Evolutionary conservation across 2,888 invertebrate genomes (phyloP).

Genomic region (Clusia tigrina): DNA sequence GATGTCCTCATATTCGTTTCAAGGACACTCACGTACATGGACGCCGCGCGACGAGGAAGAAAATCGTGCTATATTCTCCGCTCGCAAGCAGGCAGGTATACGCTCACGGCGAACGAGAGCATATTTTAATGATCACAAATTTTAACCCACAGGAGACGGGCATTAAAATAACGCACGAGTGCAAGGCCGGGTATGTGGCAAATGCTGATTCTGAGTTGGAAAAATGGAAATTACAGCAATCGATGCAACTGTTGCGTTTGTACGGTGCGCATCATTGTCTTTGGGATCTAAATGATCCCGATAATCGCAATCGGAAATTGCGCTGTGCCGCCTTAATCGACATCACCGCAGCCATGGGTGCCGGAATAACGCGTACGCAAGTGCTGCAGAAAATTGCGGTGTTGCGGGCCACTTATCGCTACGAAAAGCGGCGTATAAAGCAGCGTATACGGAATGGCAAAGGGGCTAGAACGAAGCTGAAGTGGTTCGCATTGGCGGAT

Average conservation of each 20-base stretch:
- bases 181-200: conserved; percentile 35
- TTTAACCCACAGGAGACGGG: conserved; percentile 33
- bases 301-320: conserved; percentile 42
- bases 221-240: conserved; percentile 42
- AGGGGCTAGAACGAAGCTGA: conserved; percentile 44
- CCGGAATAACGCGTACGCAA: conserved; percentile 37
- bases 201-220: conserved; percentile 38
- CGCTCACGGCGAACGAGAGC: no score
- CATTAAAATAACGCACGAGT: conserved; percentile 37
- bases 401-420: conserved; percentile 44
- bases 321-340: conserved; percentile 44
- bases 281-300: conserved; percentile 42
- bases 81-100: conserved; percentile 33
- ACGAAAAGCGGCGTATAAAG: conserved; percentile 47
- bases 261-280: conserved; percentile 46
- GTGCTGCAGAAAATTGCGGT: conserved; percentile 45
- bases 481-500: conserved; percentile 48
- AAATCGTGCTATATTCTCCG: conserved; percentile 39
- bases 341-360: conserved; percentile 43
- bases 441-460: conserved; percentile 42
- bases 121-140: neutral
- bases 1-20: conserved; percentile 47
- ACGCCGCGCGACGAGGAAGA: conserved; percentile 41
- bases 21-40: conserved; percentile 41
- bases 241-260: conserved; percentile 41